These are phyloP conservation scores for Archilochus colubris DNA, from an alignment of 2,113 vertebrate species.

Conservation along the genomic window DNA sequence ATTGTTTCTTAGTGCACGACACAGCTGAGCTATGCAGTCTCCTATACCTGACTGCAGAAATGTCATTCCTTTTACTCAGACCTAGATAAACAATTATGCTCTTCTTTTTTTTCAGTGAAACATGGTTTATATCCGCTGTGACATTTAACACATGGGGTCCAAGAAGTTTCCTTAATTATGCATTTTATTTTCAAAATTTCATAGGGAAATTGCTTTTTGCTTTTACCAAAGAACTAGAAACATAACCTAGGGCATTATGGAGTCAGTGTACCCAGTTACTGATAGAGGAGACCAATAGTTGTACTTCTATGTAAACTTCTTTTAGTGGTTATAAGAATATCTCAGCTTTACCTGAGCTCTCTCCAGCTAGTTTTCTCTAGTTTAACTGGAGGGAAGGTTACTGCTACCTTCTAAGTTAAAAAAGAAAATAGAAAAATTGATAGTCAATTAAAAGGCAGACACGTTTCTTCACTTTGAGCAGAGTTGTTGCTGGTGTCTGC, in stretches of 20 bases:
- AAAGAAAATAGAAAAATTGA: not conserved
- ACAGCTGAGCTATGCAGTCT: not conserved
- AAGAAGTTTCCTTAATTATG: not conserved
- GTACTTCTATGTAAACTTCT: not conserved
- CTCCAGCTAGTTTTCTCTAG: not conserved
- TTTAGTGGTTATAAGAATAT: not conserved
- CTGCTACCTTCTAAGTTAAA: not conserved
- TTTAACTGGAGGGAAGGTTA: not conserved
- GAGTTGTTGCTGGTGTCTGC: not conserved
- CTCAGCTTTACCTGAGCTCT: not conserved
- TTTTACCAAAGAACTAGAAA: not conserved
- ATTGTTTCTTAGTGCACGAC: not conserved
- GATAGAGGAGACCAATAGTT: not conserved
- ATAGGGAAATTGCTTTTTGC: not conserved
- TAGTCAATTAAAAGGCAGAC: not conserved
- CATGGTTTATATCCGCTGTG: not conserved
- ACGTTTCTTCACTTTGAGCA: not conserved
- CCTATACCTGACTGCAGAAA: not conserved
- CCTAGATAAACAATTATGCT: not conserved
- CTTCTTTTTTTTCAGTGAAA: not conserved
- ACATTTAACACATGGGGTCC: not conserved
- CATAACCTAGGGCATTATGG: not conserved
- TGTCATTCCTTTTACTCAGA: not conserved
- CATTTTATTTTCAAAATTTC: constrained; percentile 24
- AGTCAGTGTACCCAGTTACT: not conserved